Percentiles rank a stretch among this genome's conserved stretches.
These are phyloP conservation scores for Thalassarche chlororhynchos DNA, from an alignment of 2,113 vertebrate species.

Conservation along the genomic window DNA sequence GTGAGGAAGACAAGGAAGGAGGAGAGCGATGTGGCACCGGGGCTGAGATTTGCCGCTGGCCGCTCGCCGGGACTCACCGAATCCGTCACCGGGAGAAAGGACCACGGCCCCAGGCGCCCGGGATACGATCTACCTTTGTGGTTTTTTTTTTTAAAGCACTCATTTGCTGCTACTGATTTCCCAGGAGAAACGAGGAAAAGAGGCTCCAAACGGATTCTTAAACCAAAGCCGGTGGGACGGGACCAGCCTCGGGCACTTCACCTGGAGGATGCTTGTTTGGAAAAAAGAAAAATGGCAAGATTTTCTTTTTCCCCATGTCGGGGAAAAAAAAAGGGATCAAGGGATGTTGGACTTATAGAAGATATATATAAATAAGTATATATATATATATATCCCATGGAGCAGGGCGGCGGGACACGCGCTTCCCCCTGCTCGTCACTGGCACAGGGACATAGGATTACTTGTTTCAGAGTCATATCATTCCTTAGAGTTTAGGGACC, in stretches of 20 bases:
- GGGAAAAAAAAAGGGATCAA: neutral
- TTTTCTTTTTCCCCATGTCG: constrained; percentile 1
- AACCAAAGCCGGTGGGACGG: constrained; percentile 73
- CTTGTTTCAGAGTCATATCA: constrained; percentile 83
- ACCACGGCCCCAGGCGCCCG: neutral
- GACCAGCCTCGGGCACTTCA: constrained; percentile 60
- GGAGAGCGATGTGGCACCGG: constrained; percentile 5
- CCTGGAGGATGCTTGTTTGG: constrained; percentile 49
- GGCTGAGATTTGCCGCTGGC: neutral
- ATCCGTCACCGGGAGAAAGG: neutral
- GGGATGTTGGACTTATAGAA: constrained; percentile 69
- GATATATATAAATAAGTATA: constrained; percentile 74
- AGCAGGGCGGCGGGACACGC: constrained; percentile 33
- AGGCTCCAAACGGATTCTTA: constrained; percentile 61
- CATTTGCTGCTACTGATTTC: constrained; percentile 59
- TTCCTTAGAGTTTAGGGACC: constrained; percentile 86
- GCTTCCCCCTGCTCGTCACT: constrained; percentile 68
- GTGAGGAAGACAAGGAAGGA: constrained; percentile 51
- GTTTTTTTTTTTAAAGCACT: constrained; percentile 27
- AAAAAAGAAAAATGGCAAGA: neutral
- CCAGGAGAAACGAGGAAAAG: constrained; percentile 54
- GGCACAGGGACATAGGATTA: constrained; percentile 70
- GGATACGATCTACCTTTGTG: constrained; percentile 1
- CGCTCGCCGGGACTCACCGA: neutral
- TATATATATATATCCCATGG: constrained; percentile 72